Evolutionary conservation across 2,797 vertebrate species (phyloP), one percentile per base, ranked within the genome.

Genomic region (Melanotaenia maccullochi): DNA sequence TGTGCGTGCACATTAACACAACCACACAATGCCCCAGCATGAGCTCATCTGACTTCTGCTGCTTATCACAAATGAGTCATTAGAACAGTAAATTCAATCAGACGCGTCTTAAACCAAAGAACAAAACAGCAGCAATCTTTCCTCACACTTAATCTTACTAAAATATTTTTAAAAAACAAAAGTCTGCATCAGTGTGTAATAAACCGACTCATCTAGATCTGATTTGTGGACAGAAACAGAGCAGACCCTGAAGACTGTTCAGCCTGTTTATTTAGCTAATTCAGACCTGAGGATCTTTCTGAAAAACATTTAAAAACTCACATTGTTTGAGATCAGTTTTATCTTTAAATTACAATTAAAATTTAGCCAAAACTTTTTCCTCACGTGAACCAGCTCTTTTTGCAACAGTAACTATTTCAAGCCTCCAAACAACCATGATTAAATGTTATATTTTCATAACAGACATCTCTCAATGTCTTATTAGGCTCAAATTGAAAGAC

Each of bases 21-120:
- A 61, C 35, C 35, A 9, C 65, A 52, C 65, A 66, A 56, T 7
- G 24, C 12, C 44, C n/a, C 40, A 60, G 60, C 52, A 81, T 75
- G 81, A 90, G 78, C 85, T 91, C 78, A 89, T 87, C 84, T 25
- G 61, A 74, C 51, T 52, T 60, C 73, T 68, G 72, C 73, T 22
- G 36, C 58, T 77, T 38, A 82, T 85, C 83, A 79, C 49, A 35
- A 73, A 81, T 73, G 78, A 83, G 57, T 85, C 82, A 84, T 47
- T 24, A 57, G 59, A 44, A 64, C 65, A 33, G 58, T 55, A 66
- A 84, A 75, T 25, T 60, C 28, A 63, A 77, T 63, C 54, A 49
- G 51, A 1, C 9, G 55, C 60, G 71, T 81, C 77, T 75, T 60
- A 57, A 2, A 32, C 40, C 44, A 36, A 25, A 70, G 30, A 66